Conservation (phyloP, 2,797 vertebrate species). For the Peromyscus nudipes region DNA sequence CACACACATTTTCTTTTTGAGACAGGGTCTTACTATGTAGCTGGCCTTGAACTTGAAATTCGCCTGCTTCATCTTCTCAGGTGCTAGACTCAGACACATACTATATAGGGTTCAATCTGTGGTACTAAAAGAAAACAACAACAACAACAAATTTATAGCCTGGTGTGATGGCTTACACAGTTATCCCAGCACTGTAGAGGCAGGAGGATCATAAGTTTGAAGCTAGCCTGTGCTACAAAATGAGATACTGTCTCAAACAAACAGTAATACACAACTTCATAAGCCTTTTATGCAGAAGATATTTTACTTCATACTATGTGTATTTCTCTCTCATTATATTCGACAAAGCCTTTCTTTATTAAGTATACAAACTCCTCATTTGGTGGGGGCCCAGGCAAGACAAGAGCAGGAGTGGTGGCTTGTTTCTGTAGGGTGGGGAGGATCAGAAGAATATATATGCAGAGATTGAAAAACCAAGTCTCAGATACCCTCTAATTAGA, state of each 20-base stretch:
- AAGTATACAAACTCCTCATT: conserved; percentile 40
- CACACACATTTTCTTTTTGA: background rate
- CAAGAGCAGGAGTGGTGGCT: background rate
- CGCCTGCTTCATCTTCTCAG: background rate
- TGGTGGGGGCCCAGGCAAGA: background rate
- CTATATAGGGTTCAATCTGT: conserved; percentile 25
- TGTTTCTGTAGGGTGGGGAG: background rate
- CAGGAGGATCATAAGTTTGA: background rate
- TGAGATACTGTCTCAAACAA: background rate
- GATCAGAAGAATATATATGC: background rate
- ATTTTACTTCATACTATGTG: conserved; percentile 1
- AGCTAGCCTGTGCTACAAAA: background rate
- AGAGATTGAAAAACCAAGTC: conserved; percentile 39
- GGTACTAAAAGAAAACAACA: background rate
- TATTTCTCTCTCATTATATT: conserved; percentile 48
- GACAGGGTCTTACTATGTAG: background rate
- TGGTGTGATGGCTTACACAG: background rate
- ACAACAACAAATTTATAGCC: background rate
- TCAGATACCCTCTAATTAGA: conserved; percentile 48
- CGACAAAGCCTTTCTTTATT: background rate
- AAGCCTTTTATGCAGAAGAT: background rate
- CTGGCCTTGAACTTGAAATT: background rate
- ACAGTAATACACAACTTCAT: conserved; percentile 23
- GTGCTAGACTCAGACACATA: background rate
- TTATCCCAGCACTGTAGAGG: background rate